phyloP scores from a whole-genome alignment of 2,888 invertebrate genomes.

The Meteorus colon region DNA sequence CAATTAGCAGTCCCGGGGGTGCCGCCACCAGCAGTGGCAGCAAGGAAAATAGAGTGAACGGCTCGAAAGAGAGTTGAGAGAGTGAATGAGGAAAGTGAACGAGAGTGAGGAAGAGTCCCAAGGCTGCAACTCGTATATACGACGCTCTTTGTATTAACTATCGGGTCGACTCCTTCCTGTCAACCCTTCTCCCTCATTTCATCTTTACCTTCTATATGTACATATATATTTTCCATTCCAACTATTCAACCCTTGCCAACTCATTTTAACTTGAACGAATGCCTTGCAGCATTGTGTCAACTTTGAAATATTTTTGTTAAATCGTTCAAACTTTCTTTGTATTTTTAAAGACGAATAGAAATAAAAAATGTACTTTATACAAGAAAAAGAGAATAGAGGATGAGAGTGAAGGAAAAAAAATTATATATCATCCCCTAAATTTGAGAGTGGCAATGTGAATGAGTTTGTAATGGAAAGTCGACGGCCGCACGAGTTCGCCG shows the following conservation, averaged over 20 bases:
- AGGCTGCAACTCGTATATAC: conserved; percentile 62
- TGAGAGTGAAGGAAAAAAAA: conserved; percentile 3
- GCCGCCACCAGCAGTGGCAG: conserved; percentile 50
- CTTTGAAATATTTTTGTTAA: conserved; percentile 27
- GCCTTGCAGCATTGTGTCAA: conserved; percentile 25
- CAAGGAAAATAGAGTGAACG: conserved; percentile 56
- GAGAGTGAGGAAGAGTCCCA: conserved; percentile 49
- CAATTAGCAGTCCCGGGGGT: conserved; percentile 70
- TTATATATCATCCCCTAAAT: conserved; percentile 12
- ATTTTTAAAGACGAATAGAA: conserved; percentile 6
- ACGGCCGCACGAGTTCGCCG: conserved; percentile 58
- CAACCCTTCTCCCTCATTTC: conserved; percentile 58
- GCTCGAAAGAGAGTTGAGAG: conserved; percentile 43
- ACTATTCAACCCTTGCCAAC: conserved; percentile 37
- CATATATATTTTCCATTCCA: conserved; percentile 36
- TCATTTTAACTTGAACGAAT: conserved; percentile 42
- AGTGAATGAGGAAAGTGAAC: conserved; percentile 48
- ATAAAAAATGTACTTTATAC: conserved; percentile 20
- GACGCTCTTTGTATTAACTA: conserved; percentile 70
- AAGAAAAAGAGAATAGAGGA: conserved; percentile 22
- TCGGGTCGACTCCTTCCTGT: conserved; percentile 59
- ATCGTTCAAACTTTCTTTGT: conserved; percentile 18
- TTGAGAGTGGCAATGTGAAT: conserved; percentile 14
- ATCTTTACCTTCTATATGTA: conserved; percentile 51
- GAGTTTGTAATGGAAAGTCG: conserved; percentile 32